Evolutionary conservation across 2,797 vertebrate species (phyloP).

Genomic region (Pachyuromys duprasi): DNA sequence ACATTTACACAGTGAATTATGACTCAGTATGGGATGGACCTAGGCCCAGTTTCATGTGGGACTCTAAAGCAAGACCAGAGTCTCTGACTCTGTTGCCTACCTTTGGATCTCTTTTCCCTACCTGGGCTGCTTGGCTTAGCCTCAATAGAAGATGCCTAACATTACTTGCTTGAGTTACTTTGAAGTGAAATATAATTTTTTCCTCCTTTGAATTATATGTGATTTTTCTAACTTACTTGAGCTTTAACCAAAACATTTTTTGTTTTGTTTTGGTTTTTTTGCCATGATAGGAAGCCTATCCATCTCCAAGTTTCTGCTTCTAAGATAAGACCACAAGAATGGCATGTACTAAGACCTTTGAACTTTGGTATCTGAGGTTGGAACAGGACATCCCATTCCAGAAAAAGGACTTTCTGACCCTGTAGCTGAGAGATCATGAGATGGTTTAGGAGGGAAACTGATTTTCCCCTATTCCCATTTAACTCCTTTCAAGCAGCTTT

Average conservation of each 20-base stretch:
- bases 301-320: background rate
- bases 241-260: background rate
- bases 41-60: no score
- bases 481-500: background rate
- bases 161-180: no score
- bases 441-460: background rate
- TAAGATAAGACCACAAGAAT: background rate
- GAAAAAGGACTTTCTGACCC: background rate
- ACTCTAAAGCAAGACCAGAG: no score
- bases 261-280: background rate
- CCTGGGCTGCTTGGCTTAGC: no score
- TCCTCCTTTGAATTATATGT: background rate
- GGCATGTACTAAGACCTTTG: background rate
- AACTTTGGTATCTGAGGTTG: background rate
- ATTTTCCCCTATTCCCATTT: background rate
- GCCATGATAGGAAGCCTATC: background rate
- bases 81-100: no score
- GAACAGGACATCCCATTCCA: background rate
- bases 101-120: no score
- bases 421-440: background rate
- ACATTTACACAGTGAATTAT: no score
- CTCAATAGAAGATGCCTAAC: no score
- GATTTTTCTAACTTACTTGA: background rate
- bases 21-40: no score
- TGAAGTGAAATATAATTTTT: background rate